Percentiles rank a stretch among this genome's conserved stretches.
Evolutionary conservation across 2,888 invertebrate species (phyloP).

Genomic region (Cantharis rufa): DNA sequence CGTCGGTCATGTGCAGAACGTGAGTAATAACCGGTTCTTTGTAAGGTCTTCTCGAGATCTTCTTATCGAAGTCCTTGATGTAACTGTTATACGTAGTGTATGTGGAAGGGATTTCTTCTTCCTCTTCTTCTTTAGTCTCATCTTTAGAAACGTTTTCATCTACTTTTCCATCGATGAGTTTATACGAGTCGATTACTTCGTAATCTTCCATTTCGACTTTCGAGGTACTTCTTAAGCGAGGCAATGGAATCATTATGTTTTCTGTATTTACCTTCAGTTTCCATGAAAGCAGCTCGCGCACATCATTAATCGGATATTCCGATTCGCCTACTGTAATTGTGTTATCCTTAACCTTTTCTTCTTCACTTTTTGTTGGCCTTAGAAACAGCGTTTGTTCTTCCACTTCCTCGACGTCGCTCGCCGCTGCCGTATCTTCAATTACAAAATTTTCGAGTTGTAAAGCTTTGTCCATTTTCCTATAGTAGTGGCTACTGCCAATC

Average conservation of each 20-base stretch:
- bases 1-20: conserved; percentile 37
- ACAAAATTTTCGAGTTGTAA: neutral
- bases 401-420: neutral
- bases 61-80: conserved; percentile 32
- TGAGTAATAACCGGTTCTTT: conserved; percentile 36
- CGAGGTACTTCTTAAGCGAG: neutral
- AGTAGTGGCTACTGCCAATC: neutral
- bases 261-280: conserved; percentile 40
- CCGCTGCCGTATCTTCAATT: neutral
- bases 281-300: conserved; percentile 48
- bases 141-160: neutral
- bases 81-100: conserved; percentile 32
- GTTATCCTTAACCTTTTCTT: neutral
- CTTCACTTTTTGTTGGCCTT: neutral
- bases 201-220: neutral
- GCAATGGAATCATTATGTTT: conserved; percentile 37
- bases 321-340: conserved; percentile 16
- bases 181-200: neutral
- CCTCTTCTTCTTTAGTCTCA: conserved; percentile 30
- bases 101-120: conserved; percentile 27
- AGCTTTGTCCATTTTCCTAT: neutral
- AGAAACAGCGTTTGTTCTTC: neutral
- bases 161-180: conserved; percentile 2
- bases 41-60: conserved; percentile 18
- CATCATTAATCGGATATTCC: conserved; percentile 28